Evolutionary conservation across 1,140 invertebrate species (phyloP).

Genomic region (Phymorhynchus buccinoides): DNA sequence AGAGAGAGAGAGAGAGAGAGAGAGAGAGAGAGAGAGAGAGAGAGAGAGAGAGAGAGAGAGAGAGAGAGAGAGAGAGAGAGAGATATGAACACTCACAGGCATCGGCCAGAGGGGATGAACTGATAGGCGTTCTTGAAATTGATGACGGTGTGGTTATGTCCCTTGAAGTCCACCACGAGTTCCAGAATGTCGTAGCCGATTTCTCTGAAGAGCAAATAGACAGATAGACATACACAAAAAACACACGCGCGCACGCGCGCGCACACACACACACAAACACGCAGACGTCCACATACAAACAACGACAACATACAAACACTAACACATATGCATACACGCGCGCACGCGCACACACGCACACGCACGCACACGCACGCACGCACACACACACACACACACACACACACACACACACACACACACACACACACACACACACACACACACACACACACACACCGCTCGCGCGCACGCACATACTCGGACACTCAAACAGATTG

Average conservation of each 20-base stretch:
- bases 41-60: neutral
- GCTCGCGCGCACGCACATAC: neutral
- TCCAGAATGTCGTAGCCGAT: slow-evolving; percentile 45
- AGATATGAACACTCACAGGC: slow-evolving; percentile 2
- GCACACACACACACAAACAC: neutral
- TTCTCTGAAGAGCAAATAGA: slow-evolving; percentile 41
- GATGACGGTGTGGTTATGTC: slow-evolving; percentile 46
- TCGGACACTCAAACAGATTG: neutral
- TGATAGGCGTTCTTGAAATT: slow-evolving; percentile 51
- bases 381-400: slow-evolving; percentile 36
- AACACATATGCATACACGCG: slow-evolving; percentile 12
- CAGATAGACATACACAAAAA: neutral
- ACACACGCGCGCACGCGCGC: neutral
- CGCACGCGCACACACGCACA: slow-evolving; percentile 22
- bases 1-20: neutral
- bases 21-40: neutral
- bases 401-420: slow-evolving; percentile 32
- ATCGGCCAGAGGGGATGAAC: slow-evolving; percentile 48
- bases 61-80: neutral
- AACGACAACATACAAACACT: too few species aligned
- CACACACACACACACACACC: too few species aligned
- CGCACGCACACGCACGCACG: slow-evolving; percentile 8
- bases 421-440: neutral
- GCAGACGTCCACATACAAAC: too few species aligned
- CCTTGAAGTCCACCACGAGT: slow-evolving; percentile 41